Percentiles rank a stretch among this genome's conserved stretches.
Conservation (phyloP, 1,140 invertebrate genomes). For the Pseudomyrmex sp. region DNA sequence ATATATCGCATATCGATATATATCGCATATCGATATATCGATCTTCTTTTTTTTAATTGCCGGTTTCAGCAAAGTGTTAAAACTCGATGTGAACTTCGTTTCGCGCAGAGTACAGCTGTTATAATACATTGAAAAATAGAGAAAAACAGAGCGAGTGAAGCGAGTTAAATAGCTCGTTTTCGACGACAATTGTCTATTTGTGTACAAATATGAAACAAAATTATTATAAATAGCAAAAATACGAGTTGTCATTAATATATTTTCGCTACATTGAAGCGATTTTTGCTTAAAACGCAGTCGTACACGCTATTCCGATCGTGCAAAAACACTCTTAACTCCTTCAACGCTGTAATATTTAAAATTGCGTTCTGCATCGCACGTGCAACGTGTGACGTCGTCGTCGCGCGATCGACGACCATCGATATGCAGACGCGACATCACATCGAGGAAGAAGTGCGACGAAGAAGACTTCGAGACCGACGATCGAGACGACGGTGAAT, state of each 20-base stretch:
- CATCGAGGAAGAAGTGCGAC: too few species aligned
- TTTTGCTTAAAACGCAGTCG: not conserved
- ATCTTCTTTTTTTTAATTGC: too few species aligned
- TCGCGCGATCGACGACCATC: not conserved
- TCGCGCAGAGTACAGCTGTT: too few species aligned
- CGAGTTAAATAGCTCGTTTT: not conserved
- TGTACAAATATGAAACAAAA: too few species aligned
- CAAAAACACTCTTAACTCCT: slow-evolving; percentile 37
- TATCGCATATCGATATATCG: too few species aligned
- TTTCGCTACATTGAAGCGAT: not conserved
- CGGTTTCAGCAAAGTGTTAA: too few species aligned
- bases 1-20: too few species aligned
- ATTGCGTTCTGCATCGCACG: slow-evolving; percentile 33
- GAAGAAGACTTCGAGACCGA: too few species aligned
- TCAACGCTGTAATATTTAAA: slow-evolving; percentile 58
- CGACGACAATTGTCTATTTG: too few species aligned
- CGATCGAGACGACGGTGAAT: not conserved
- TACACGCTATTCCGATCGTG: slow-evolving; percentile 37
- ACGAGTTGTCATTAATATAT: not conserved
- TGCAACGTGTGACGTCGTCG: slow-evolving; percentile 6
- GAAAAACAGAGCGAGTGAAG: not conserved
- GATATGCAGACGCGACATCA: slow-evolving; percentile 50
- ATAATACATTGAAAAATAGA: not conserved
- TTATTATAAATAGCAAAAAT: too few species aligned
- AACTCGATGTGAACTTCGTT: too few species aligned